A percentile compares a stretch with the other conserved stretches of the same genome.
Evolutionary conservation across 2,113 vertebrate genomes (phyloP).

Genomic region (Ammodytes marinus): DNA sequence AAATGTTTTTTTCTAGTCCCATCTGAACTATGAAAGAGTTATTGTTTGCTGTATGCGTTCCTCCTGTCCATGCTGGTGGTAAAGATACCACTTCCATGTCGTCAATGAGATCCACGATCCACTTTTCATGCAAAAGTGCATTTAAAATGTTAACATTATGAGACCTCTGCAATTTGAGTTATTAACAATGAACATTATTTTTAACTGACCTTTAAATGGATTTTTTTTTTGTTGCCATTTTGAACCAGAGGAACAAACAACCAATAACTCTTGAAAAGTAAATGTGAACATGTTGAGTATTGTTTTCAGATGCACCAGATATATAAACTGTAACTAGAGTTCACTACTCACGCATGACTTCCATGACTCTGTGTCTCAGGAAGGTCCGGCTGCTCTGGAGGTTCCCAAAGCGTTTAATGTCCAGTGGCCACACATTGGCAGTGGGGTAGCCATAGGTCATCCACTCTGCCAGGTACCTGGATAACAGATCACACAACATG

Average conservation of each 20-base stretch:
- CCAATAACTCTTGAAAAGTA: neutral
- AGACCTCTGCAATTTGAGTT: neutral
- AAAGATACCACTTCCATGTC: neutral
- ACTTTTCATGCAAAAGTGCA: neutral
- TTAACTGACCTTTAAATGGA: too few relatives aligned
- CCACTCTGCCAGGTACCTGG: slow-evolving; percentile 96
- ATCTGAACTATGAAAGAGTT: neutral
- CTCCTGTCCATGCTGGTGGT: neutral
- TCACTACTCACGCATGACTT: slow-evolving; percentile 96
- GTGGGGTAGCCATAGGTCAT: slow-evolving; percentile 95
- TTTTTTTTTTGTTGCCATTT: neutral
- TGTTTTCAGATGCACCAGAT: neutral
- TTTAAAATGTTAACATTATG: neutral
- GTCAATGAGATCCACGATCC: neutral
- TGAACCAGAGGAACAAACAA: neutral
- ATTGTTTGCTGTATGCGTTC: neutral
- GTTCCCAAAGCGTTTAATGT: slow-evolving; percentile 95
- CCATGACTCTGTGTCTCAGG: slow-evolving; percentile 97
- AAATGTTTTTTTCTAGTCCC: neutral
- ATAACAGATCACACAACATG: slow-evolving; percentile 2
- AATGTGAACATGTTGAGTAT: too few relatives aligned
- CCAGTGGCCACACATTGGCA: slow-evolving; percentile 94
- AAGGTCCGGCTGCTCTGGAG: slow-evolving; percentile 98
- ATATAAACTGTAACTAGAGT: neutral
- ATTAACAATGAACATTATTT: too few relatives aligned